Percentiles rank a stretch among this genome's conserved stretches.
Evolutionary conservation across 2,113 vertebrate species (phyloP).

Genomic region (Mola mola): DNA sequence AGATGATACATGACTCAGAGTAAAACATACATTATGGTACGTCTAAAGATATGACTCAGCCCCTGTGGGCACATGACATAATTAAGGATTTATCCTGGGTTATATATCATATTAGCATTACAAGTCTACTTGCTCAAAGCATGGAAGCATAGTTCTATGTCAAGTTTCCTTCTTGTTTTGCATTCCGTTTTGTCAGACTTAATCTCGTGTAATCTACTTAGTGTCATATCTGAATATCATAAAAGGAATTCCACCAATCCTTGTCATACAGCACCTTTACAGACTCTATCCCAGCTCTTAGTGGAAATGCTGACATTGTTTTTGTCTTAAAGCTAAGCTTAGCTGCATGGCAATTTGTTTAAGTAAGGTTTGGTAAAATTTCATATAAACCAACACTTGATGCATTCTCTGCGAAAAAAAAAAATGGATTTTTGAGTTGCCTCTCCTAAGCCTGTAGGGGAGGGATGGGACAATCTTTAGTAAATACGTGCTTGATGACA

Average conservation of each 20-base stretch:
- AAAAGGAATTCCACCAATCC: constrained; percentile 62
- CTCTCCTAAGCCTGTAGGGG: constrained; percentile 25
- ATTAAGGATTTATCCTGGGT: constrained; percentile 69
- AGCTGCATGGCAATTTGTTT: constrained; percentile 55
- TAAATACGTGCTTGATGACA: constrained; percentile 47
- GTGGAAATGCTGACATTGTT: constrained; percentile 32
- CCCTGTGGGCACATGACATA: constrained; percentile 57
- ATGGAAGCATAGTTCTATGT: constrained; percentile 46
- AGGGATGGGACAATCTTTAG: constrained; percentile 30
- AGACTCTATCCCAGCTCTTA: constrained; percentile 40
- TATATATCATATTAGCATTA: constrained; percentile 65
- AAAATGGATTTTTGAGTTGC: constrained; percentile 58
- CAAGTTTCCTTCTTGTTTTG: constrained; percentile 66
- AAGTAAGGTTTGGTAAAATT: constrained; percentile 53
- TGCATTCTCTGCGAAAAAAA: constrained; percentile 28
- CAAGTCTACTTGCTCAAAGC: constrained; percentile 53
- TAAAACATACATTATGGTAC: constrained; percentile 49
- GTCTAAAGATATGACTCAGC: constrained; percentile 64
- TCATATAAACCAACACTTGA: constrained; percentile 50
- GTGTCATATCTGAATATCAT: constrained; percentile 76
- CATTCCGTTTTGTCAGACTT: constrained; percentile 72
- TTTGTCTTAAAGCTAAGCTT: constrained; percentile 61
- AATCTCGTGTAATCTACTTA: constrained; percentile 84
- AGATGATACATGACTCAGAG: constrained; percentile 46
- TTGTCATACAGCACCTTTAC: constrained; percentile 56